Percentiles rank a stretch among this genome's conserved stretches.
Conservation (phyloP, 2,113 vertebrate genomes). For the Esox niger region DNA sequence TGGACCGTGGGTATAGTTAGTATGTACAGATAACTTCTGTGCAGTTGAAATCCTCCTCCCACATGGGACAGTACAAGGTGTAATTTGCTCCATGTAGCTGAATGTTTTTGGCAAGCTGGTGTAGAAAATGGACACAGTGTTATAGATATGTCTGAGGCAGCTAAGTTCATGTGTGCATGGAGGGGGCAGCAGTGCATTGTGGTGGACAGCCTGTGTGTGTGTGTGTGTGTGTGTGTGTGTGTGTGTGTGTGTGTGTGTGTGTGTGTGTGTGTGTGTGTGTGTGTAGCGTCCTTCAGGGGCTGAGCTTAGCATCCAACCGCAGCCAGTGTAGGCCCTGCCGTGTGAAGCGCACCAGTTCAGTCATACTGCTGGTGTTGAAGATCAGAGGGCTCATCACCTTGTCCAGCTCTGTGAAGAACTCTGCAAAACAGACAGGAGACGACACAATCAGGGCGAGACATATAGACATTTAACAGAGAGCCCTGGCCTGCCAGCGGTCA, state of each 20-base stretch:
- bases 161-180: slow-evolving; percentile 48
- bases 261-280: slow-evolving; percentile 29
- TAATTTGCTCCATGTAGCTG: slow-evolving; percentile 57
- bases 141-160: slow-evolving; percentile 65
- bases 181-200: slow-evolving; percentile 47
- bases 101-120: slow-evolving; percentile 78
- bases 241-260: slow-evolving; percentile 23
- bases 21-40: slow-evolving; percentile 46
- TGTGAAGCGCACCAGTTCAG: slow-evolving; percentile 94
- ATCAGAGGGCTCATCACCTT: slow-evolving; percentile 95
- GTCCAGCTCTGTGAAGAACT: slow-evolving; percentile 97
- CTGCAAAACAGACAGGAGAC: slow-evolving; percentile 63
- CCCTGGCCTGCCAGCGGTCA: not conserved
- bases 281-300: slow-evolving; percentile 54
- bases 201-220: slow-evolving; percentile 29
- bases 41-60: slow-evolving; percentile 41
- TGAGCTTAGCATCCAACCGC: slow-evolving; percentile 90
- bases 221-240: slow-evolving; percentile 22
- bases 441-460: not conserved
- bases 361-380: slow-evolving; percentile 98
- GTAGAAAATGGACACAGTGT: slow-evolving; percentile 87
- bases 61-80: slow-evolving; percentile 38
- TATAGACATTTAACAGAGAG: not conserved
- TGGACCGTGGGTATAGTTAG: not conserved
- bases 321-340: slow-evolving; percentile 98